Percentiles rank a stretch among this genome's conserved stretches.
phyloP scores from a whole-genome alignment of 1,140 invertebrate genomes.

The Drosophila quadrilineata region DNA sequence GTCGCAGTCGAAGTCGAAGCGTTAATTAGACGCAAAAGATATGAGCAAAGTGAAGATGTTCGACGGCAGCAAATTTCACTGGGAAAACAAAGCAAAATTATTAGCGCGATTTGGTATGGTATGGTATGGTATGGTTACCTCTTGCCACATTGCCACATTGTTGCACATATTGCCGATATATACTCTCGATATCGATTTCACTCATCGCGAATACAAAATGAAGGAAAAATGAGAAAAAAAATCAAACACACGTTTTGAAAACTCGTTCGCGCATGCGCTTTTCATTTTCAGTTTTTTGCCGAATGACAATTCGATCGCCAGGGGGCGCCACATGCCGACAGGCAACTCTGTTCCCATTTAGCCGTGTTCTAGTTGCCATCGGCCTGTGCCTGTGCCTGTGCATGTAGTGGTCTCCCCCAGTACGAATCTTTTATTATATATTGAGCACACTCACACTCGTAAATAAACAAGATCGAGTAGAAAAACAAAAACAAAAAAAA shows the following conservation, averaged over 20 bases:
- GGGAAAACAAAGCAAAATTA: conserved; percentile 54
- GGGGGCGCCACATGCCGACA: conserved; percentile 38
- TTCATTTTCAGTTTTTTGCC: conserved; percentile 69
- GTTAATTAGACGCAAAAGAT: conserved; percentile 60
- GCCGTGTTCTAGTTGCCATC: conserved; percentile 40
- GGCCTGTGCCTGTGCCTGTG: conserved; percentile 33
- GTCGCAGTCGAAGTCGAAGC: conserved; percentile 18
- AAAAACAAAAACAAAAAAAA: conserved; percentile 15
- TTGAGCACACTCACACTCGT: conserved; percentile 44
- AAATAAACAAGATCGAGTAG: too few species aligned
- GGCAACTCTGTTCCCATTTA: conserved; percentile 36
- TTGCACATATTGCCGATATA: too few species aligned
- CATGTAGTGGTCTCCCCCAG: too few species aligned
- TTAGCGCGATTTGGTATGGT: conserved; percentile 26
- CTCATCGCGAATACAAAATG: conserved; percentile 29
- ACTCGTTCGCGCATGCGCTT: conserved; percentile 63
- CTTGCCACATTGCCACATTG: too few species aligned
- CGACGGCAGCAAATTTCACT: conserved; percentile 56
- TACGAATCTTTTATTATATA: conserved; percentile 64
- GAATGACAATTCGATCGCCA: conserved; percentile 50
- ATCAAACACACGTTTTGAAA: conserved; percentile 46
- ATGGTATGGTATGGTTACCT: too few species aligned
- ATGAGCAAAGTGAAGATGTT: conserved; percentile 45
- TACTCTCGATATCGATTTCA: conserved; percentile 69
- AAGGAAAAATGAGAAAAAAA: too few species aligned